Evolutionary conservation across 2,888 invertebrate genomes (phyloP).

Genomic region (Bedellia somnulentella): DNA sequence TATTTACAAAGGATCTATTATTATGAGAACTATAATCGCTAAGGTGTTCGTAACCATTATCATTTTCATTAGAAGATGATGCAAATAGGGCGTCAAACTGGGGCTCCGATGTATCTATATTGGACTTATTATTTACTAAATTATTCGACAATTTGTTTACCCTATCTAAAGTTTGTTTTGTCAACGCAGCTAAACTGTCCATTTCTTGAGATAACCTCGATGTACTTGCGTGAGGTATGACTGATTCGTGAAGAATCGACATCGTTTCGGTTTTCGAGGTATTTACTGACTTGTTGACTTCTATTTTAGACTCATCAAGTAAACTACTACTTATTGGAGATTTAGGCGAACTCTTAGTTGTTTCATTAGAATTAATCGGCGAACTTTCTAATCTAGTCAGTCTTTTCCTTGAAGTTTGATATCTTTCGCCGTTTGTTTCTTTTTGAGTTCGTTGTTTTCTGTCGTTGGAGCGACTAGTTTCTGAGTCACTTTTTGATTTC

Average conservation of each 20-base stretch:
- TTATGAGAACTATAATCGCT: constrained; percentile 5
- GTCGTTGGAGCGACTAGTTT: constrained; percentile 40
- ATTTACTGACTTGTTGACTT: too few species aligned
- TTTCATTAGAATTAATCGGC: constrained; percentile 37
- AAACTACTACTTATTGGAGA: too few species aligned
- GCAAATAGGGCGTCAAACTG: constrained; percentile 36
- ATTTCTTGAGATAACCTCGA: constrained; percentile 60
- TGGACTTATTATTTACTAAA: constrained; percentile 51
- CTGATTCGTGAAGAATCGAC: constrained; percentile 48
- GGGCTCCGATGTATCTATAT: constrained; percentile 36
- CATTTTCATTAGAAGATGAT: constrained; percentile 32
- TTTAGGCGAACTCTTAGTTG: constrained; percentile 32
- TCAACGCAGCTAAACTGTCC: constrained; percentile 66
- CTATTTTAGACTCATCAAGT: too few species aligned
- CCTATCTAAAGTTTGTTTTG: constrained; percentile 68
- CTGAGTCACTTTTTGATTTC: constrained; percentile 41
- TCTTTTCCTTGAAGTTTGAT: constrained; percentile 59
- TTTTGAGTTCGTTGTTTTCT: constrained; percentile 53
- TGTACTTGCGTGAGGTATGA: constrained; percentile 35
- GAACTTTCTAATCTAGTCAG: constrained; percentile 58
- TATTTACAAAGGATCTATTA: constrained; percentile 26
- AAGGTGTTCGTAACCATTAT: constrained; percentile 16
- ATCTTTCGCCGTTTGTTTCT: constrained; percentile 52
- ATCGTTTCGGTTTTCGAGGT: constrained; percentile 35
- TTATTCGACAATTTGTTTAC: constrained; percentile 65